These are phyloP conservation scores for Mamestra brassicae DNA, from an alignment of 2,888 invertebrate genomes.

Conservation along the genomic window DNA sequence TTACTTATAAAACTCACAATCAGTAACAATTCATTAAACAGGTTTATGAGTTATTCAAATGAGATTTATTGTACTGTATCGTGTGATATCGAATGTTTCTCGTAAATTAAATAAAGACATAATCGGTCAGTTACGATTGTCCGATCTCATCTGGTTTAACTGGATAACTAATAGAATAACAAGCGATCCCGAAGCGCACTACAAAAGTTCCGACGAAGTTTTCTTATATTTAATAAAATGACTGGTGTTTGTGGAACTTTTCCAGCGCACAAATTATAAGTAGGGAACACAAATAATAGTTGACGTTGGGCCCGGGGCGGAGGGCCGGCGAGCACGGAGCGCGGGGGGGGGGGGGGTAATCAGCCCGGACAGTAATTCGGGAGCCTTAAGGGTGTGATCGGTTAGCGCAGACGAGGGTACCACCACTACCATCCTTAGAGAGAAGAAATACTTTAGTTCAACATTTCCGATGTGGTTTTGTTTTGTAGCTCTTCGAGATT, in stretches of 20 bases:
- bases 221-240: constrained; percentile 88
- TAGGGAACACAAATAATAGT: constrained; percentile 89
- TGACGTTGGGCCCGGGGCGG: constrained; percentile 84
- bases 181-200: constrained; percentile 83
- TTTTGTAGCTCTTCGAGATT: constrained; percentile 90
- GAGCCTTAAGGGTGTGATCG: constrained; percentile 90
- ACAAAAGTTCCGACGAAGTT: constrained; percentile 82
- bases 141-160: constrained; percentile 73
- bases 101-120: constrained; percentile 71
- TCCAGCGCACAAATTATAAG: constrained; percentile 88
- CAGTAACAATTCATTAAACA: constrained; percentile 81
- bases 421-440: constrained; percentile 87
- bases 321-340: constrained; percentile 66
- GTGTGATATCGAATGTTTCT: constrained; percentile 69
- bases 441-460: constrained; percentile 90
- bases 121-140: constrained; percentile 75
- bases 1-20: constrained; percentile 79
- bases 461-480: constrained; percentile 90
- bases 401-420: constrained; percentile 90
- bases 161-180: constrained; percentile 78
- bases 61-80: constrained; percentile 74
- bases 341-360: constrained; percentile 81
- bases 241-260: constrained; percentile 87
- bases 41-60: constrained; percentile 81
- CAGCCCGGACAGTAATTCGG: constrained; percentile 90